Evolutionary conservation across 2,888 invertebrate species (phyloP).

Genomic region (Deroplatys truncata): DNA sequence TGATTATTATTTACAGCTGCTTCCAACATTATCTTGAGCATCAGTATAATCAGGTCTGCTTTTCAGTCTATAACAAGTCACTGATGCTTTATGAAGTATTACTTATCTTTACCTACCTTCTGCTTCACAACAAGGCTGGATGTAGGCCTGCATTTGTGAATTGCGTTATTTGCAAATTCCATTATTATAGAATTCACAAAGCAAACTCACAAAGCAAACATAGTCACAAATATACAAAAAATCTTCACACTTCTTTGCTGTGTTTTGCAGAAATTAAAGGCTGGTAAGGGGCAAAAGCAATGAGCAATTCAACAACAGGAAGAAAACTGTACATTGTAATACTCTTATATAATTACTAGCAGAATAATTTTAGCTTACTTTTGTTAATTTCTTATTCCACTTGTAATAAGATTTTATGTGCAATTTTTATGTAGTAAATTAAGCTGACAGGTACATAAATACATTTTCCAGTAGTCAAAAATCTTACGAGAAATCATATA

Average conservation of each 20-base stretch:
- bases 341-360: neutral
- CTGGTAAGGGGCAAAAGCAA: neutral
- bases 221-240: neutral
- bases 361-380: neutral
- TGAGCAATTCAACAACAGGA: neutral
- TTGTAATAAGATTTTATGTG: too few species aligned
- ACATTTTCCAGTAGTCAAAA: too few species aligned
- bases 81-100: neutral
- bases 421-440: too few species aligned
- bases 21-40: neutral
- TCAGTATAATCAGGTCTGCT: neutral
- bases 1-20: too few species aligned
- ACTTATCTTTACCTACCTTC: neutral
- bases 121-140: neutral
- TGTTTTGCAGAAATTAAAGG: neutral
- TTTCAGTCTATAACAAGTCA: too few species aligned
- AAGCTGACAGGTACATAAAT: too few species aligned
- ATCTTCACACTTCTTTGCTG: neutral
- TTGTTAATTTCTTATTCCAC: neutral
- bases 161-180: neutral
- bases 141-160: neutral
- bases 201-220: neutral
- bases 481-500: too few species aligned
- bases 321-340: neutral
- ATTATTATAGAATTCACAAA: neutral